Evolutionary conservation across 35 echinoderm and acorn worm genomes (phyloP).

Genomic region (Chiridota heheva): DNA sequence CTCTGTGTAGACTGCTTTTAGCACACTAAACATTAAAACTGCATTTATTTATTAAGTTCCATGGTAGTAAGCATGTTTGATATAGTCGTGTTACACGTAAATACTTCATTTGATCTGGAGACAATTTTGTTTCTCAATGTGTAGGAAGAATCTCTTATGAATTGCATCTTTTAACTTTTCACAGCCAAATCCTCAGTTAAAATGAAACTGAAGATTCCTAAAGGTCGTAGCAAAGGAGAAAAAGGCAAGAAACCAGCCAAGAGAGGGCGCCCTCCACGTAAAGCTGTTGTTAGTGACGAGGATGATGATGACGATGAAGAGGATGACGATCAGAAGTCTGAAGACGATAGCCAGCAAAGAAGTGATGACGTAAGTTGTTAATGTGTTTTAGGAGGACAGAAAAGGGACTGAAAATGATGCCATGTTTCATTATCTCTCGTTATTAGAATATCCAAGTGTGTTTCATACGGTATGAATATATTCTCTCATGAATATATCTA

Average conservation of each 20-base stretch:
- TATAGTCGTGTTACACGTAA: too few species aligned
- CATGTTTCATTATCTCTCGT: background rate
- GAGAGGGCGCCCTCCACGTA: slow-evolving; percentile 86
- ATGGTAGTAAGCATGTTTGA: too few species aligned
- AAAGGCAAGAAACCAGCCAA: slow-evolving; percentile 85
- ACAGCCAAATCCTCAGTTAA: slow-evolving; percentile 61
- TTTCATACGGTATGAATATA: background rate
- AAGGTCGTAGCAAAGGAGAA: slow-evolving; percentile 59
- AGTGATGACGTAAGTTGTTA: slow-evolving; percentile 60
- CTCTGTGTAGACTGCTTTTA: too few species aligned
- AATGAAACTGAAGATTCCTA: slow-evolving; percentile 71
- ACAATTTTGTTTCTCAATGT: background rate
- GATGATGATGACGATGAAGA: slow-evolving; percentile 81
- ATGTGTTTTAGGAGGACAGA: background rate
- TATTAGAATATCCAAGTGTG: background rate
- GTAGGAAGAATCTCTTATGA: too few species aligned
- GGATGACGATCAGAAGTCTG: slow-evolving; percentile 54
- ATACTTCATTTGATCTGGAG: background rate
- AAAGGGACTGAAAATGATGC: background rate
- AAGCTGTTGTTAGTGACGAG: slow-evolving; percentile 97
- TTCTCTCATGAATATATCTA: background rate
- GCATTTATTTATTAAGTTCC: too few species aligned
- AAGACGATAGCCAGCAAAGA: slow-evolving; percentile 28
- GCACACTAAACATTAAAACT: too few species aligned
- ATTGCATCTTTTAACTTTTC: background rate